Conservation (phyloP, 1,140 invertebrate genomes). For the Drosophila rufa region DNA sequence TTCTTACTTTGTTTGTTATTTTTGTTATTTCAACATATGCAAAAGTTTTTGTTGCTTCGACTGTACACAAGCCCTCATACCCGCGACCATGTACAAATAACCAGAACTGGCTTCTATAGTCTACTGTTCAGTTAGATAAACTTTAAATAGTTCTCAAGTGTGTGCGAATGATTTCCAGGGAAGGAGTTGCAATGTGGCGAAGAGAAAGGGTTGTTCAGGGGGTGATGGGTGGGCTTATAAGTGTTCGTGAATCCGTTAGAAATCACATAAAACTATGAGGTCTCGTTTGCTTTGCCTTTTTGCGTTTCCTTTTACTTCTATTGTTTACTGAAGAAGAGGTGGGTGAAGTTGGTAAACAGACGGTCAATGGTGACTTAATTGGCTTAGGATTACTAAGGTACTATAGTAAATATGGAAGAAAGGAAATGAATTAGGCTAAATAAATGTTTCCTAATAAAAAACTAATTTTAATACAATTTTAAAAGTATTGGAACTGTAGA, state of each 20-base stretch:
- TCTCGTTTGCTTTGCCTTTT: slow-evolving; percentile 37
- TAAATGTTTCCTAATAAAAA: no score
- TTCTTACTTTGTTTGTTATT: slow-evolving; percentile 62
- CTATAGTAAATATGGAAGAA: neutral
- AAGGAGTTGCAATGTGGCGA: neutral
- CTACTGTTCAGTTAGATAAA: slow-evolving; percentile 58
- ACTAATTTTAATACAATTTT: no score
- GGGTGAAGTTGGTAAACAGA: neutral
- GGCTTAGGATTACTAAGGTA: neutral
- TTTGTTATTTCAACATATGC: slow-evolving; percentile 70
- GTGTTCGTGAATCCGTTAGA: slow-evolving; percentile 60
- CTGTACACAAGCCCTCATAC: slow-evolving; percentile 5
- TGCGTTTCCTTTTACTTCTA: neutral
- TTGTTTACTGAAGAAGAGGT: slow-evolving; percentile 6
- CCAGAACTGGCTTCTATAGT: slow-evolving; percentile 42
- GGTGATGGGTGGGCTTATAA: slow-evolving; percentile 11
- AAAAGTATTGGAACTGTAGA: no score
- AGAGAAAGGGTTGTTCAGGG: neutral
- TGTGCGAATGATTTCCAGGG: slow-evolving; percentile 37
- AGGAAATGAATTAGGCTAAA: neutral
- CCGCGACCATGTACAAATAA: slow-evolving; percentile 15
- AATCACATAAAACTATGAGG: slow-evolving; percentile 56
- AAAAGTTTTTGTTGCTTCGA: slow-evolving; percentile 50
- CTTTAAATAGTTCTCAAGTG: slow-evolving; percentile 66
- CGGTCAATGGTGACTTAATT: slow-evolving; percentile 8